Evolutionary conservation across 2,113 vertebrate species (phyloP).

Genomic region (Festucalex cinctus): DNA sequence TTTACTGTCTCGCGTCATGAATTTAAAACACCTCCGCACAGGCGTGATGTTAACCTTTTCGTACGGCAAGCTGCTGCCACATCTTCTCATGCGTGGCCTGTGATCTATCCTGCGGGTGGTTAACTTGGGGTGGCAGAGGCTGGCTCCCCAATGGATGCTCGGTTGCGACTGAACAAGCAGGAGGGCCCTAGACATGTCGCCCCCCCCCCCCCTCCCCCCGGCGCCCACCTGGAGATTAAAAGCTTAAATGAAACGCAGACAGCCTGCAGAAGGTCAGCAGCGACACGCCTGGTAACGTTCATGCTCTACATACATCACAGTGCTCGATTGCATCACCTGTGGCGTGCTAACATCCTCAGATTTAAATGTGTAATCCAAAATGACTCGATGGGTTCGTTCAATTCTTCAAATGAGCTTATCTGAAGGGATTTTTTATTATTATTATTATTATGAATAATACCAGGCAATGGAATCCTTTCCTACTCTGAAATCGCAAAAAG

Average conservation of each 20-base stretch:
- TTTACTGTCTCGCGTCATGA: slow-evolving; percentile 20
- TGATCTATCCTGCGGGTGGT: slow-evolving; percentile 43
- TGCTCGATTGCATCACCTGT: slow-evolving; percentile 2
- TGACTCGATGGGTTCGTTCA: slow-evolving; percentile 5
- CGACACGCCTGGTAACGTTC: slow-evolving; percentile 32
- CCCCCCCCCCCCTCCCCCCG: background rate
- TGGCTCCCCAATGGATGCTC: background rate
- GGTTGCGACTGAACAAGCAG: slow-evolving; percentile 6
- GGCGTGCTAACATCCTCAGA: background rate
- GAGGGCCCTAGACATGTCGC: slow-evolving; percentile 19
- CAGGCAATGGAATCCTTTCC: slow-evolving; percentile 7
- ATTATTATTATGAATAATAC: background rate
- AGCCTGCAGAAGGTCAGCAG: slow-evolving; percentile 17
- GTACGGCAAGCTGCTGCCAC: slow-evolving; percentile 40
- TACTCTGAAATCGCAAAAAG: slow-evolving; percentile 6
- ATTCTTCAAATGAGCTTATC: slow-evolving; percentile 35
- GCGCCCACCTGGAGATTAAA: slow-evolving; percentile 42
- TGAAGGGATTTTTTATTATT: background rate
- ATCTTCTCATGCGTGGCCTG: slow-evolving; percentile 52
- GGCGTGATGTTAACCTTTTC: slow-evolving; percentile 60
- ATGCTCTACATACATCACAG: slow-evolving; percentile 11
- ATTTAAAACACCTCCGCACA: slow-evolving; percentile 53
- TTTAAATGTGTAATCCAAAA: slow-evolving; percentile 12
- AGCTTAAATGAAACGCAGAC: slow-evolving; percentile 9
- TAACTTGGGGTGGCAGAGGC: slow-evolving; percentile 40